Conservation (phyloP, 2,888 invertebrate species). For the Clepsis dumicolana region DNA sequence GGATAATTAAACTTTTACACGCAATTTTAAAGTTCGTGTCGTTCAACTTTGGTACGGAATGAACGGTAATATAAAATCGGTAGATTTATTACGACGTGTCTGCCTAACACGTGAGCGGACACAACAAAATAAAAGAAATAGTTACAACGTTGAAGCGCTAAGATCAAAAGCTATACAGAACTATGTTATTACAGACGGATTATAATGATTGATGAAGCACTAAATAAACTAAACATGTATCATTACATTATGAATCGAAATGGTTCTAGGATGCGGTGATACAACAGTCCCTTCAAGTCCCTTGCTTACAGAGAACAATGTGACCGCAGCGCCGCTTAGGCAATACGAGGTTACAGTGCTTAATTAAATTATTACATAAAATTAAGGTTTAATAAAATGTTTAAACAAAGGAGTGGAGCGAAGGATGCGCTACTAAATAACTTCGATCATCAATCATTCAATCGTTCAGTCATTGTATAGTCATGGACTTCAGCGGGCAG, state of each 20-base stretch:
- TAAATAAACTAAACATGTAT: too few species aligned
- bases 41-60: not conserved
- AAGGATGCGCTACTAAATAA: not conserved
- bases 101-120: not conserved
- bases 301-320: not conserved
- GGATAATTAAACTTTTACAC: slow-evolving; percentile 28
- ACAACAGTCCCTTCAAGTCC: too few species aligned
- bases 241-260: too few species aligned
- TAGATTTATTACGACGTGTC: slow-evolving; percentile 3
- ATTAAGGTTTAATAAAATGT: too few species aligned
- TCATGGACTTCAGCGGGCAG: too few species aligned
- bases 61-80: not conserved
- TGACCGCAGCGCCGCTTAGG: too few species aligned
- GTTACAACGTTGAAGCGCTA: not conserved
- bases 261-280: too few species aligned
- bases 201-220: not conserved
- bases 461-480: too few species aligned
- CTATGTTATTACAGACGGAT: too few species aligned
- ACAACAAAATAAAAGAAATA: not conserved
- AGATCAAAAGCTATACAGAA: not conserved
- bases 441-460: too few species aligned
- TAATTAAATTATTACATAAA: too few species aligned
- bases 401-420: not conserved
- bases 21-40: slow-evolving; percentile 5
- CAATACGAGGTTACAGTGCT: too few species aligned